Percentiles rank a stretch among this genome's conserved stretches.
Evolutionary conservation across 2,797 vertebrate genomes (phyloP).

Genomic region (Xiphorhynchus erythropygius): DNA sequence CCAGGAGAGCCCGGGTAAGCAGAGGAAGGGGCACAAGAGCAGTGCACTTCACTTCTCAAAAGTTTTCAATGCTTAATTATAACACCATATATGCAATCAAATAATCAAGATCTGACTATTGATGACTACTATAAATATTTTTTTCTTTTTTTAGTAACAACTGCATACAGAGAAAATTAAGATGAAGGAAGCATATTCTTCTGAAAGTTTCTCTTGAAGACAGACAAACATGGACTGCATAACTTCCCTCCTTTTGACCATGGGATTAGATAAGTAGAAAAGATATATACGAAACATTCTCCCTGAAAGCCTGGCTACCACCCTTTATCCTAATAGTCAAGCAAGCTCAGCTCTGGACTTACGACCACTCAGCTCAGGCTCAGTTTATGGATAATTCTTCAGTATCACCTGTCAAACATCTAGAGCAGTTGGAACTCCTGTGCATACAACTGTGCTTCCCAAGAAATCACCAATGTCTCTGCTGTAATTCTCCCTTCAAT

Average conservation of each 20-base stretch:
- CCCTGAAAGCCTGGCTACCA: not conserved
- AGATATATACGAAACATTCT: not conserved
- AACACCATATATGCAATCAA: not conserved
- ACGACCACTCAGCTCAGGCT: not conserved
- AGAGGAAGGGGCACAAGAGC: rapidly evolving
- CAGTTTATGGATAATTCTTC: not conserved
- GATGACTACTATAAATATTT: not conserved
- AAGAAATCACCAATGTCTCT: not conserved
- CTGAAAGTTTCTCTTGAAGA: not conserved
- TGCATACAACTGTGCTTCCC: not conserved
- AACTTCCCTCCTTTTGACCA: not conserved
- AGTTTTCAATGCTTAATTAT: not conserved
- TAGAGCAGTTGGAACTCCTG: not conserved
- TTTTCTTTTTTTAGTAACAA: not conserved
- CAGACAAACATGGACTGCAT: not conserved
- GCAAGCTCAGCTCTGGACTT: not conserved
- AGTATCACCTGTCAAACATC: not conserved
- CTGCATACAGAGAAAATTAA: not conserved
- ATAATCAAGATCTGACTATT: not conserved
- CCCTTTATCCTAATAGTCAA: not conserved
- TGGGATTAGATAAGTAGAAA: not conserved
- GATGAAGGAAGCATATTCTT: not conserved
- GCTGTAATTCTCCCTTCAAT: not conserved
- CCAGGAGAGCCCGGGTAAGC: not conserved
- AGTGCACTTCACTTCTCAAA: not conserved